Percentiles rank a stretch among this genome's conserved stretches.
Evolutionary conservation across 2,888 invertebrate species (phyloP).

Genomic region (Pseudococcus viburni): DNA sequence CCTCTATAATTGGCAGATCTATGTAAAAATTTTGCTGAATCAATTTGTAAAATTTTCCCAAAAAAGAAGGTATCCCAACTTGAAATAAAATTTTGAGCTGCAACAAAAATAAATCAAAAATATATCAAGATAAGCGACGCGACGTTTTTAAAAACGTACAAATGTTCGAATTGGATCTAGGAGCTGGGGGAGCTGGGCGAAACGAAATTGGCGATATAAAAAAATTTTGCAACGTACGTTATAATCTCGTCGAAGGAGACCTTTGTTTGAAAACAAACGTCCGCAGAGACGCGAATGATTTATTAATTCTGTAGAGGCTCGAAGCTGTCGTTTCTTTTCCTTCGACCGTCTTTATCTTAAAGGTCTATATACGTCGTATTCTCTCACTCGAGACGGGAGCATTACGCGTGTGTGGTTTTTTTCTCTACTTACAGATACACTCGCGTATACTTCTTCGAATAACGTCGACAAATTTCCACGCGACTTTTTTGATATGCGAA

Average conservation of each 20-base stretch:
- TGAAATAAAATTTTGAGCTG: too few relatives aligned
- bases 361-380: not conserved
- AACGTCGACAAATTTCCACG: not conserved
- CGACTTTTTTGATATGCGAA: not conserved
- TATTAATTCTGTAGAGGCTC: slow-evolving; percentile 27
- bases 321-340: slow-evolving; percentile 3
- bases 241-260: slow-evolving; percentile 29
- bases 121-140: too few relatives aligned
- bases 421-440: not conserved
- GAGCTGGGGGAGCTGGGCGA: not conserved
- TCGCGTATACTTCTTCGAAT: not conserved
- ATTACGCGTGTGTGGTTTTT: not conserved
- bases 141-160: not conserved
- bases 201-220: not conserved
- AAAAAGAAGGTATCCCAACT: too few relatives aligned
- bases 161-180: not conserved
- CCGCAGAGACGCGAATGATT: slow-evolving; percentile 34
- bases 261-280: slow-evolving; percentile 21
- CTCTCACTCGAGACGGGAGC: not conserved
- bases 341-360: not conserved
- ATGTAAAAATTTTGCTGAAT: too few relatives aligned
- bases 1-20: too few relatives aligned
- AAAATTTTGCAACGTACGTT: not conserved
- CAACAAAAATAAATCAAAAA: too few relatives aligned
- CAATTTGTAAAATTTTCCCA: too few relatives aligned